Evolutionary conservation across 2,888 invertebrate species (phyloP).

Genomic region (Mimachlamys varia): DNA sequence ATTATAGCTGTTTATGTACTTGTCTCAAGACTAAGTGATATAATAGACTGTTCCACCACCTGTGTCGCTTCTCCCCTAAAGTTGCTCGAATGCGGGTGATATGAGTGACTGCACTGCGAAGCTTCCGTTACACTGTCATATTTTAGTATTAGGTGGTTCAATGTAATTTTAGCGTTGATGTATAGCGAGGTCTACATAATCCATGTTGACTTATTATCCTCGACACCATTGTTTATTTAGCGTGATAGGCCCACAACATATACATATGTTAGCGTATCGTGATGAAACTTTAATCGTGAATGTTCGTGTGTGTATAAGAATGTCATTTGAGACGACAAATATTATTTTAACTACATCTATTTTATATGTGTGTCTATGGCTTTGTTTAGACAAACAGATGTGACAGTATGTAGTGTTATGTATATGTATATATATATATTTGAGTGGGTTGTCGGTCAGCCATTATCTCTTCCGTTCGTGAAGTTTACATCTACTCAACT

Average conservation of each 20-base stretch:
- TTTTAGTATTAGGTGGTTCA: not conserved
- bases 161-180: not conserved
- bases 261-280: not conserved
- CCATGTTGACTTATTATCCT: not conserved
- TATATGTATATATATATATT: not conserved
- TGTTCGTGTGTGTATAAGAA: not conserved
- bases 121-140: too few relatives aligned
- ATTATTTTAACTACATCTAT: not conserved
- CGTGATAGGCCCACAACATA: not conserved
- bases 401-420: not conserved
- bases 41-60: not conserved
- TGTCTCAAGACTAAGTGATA: too few relatives aligned
- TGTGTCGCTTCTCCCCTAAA: too few relatives aligned
- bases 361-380: not conserved
- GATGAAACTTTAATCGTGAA: not conserved
- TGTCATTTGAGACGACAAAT: not conserved
- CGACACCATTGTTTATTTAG: not conserved
- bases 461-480: not conserved
- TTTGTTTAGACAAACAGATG: not conserved
- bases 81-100: too few relatives aligned
- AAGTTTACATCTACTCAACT: constrained; percentile 21
- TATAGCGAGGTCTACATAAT: not conserved
- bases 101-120: too few relatives aligned
- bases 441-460: not conserved
- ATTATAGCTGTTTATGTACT: too few relatives aligned